A percentile compares a stretch with the other conserved stretches of the same genome.
These are phyloP conservation scores for Rhodinocichla rosea DNA, from an alignment of 2,113 vertebrate genomes.

Conservation along the genomic window DNA sequence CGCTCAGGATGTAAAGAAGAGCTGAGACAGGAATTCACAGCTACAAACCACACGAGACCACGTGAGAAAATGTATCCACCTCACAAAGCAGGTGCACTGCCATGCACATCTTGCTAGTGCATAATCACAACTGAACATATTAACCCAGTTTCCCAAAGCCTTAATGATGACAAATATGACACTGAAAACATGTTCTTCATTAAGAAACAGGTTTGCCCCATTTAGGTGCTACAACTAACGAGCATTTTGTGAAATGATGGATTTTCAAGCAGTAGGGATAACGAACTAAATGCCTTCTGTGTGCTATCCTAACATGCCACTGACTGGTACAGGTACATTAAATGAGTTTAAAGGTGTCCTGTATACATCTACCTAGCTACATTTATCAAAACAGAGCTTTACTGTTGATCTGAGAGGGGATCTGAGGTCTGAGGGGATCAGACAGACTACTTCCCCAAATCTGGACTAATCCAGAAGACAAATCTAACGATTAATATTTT, in stretches of 20 bases:
- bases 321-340: background rate
- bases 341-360: background rate
- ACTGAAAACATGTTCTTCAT: background rate
- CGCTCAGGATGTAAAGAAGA: slow-evolving; percentile 18
- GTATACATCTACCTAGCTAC: background rate
- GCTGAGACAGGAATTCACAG: slow-evolving; percentile 71
- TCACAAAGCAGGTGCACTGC: background rate
- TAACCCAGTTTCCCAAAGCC: background rate
- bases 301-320: background rate
- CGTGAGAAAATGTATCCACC: background rate
- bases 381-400: background rate
- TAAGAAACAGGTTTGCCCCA: background rate
- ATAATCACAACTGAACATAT: background rate
- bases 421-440: background rate
- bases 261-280: background rate
- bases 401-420: background rate
- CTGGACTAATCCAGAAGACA: background rate
- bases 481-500: background rate
- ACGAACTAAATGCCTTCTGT: background rate
- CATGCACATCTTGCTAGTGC: background rate
- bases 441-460: background rate
- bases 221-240: background rate
- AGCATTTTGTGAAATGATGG: background rate
- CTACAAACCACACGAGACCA: slow-evolving; percentile 57
- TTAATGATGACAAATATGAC: background rate